Percentiles rank a stretch among this genome's conserved stretches.
Evolutionary conservation across 2,888 invertebrate species (phyloP).

Genomic region (Lochmaea crataegi): DNA sequence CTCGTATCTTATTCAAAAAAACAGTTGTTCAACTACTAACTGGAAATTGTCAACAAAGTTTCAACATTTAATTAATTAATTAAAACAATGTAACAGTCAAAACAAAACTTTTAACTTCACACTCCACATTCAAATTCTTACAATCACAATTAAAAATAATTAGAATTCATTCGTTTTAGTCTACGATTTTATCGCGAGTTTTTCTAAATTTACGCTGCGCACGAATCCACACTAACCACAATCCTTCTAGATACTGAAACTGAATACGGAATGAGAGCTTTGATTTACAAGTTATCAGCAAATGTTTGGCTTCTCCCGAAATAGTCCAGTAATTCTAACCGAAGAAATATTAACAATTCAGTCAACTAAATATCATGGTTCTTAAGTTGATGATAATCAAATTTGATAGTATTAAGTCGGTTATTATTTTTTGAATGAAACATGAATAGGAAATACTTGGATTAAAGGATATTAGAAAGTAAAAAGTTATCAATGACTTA

Average conservation of each 20-base stretch:
- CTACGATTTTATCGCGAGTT: neutral
- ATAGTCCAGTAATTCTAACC: neutral
- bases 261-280: conserved; percentile 12
- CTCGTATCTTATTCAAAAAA: neutral
- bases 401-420: neutral
- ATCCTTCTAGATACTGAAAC: conserved; percentile 3
- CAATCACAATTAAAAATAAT: neutral
- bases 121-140: neutral
- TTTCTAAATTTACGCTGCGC: neutral
- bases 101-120: neutral
- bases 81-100: neutral
- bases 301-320: conserved; percentile 14
- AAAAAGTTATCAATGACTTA: too few relatives aligned
- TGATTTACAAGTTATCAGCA: conserved; percentile 19
- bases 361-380: neutral
- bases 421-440: neutral
- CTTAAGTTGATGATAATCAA: neutral
- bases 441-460: neutral
- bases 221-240: neutral
- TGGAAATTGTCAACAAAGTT: neutral
- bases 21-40: neutral
- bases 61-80: neutral
- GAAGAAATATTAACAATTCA: neutral
- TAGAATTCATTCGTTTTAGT: neutral
- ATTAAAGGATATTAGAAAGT: neutral